Evolutionary conservation across 1,140 invertebrate genomes (phyloP).

Genomic region (Diuraphis noxia): DNA sequence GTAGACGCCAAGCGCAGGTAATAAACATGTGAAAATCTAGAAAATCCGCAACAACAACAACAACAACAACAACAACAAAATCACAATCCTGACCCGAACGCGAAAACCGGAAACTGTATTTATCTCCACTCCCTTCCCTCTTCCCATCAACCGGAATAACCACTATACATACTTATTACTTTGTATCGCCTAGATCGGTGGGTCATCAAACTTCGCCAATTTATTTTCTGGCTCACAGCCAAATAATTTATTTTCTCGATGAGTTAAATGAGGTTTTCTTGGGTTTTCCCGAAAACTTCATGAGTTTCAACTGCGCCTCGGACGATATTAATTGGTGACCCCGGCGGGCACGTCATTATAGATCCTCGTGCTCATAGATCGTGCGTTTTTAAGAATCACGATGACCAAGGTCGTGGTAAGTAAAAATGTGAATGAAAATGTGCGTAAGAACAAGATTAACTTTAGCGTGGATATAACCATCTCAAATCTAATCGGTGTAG

Average conservation of each 20-base stretch:
- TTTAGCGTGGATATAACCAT: not conserved
- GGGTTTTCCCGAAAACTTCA: not conserved
- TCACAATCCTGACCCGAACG: not conserved
- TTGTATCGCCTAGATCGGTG: not conserved
- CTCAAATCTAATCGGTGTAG: not conserved
- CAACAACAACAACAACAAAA: no score
- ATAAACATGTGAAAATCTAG: not conserved
- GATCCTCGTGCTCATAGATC: not conserved
- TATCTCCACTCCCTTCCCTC: not conserved
- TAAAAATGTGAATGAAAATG: not conserved
- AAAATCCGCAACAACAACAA: not conserved
- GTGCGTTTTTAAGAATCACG: not conserved
- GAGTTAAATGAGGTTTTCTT: not conserved
- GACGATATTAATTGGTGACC: not conserved
- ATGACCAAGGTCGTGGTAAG: not conserved
- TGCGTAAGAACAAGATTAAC: not conserved
- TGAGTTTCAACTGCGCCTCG: not conserved
- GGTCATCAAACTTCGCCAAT: not conserved
- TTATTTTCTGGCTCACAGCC: not conserved
- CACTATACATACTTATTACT: no score
- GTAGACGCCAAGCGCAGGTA: not conserved
- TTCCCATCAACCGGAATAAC: not conserved
- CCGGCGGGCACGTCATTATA: not conserved
- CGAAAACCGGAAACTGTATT: not conserved
- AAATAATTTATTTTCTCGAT: not conserved